Evolutionary conservation across 2,888 invertebrate genomes (phyloP).

Genomic region (Malthinus flaveolus): DNA sequence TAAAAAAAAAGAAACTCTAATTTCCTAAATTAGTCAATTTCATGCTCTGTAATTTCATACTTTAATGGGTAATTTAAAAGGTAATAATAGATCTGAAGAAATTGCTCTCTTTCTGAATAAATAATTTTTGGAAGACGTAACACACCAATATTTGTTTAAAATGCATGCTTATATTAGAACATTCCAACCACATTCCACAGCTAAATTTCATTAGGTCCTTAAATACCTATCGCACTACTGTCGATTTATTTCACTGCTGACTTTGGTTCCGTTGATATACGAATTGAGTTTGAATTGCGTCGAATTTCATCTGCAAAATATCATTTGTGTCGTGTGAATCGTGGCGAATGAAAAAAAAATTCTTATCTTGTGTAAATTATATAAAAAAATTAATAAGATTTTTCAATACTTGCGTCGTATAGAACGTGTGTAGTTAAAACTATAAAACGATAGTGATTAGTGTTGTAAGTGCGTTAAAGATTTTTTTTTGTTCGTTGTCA

Average conservation of each 20-base stretch:
- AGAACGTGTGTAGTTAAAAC: too few species aligned
- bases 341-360: constrained; percentile 5
- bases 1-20: too few species aligned
- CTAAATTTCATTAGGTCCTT: constrained; percentile 21
- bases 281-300: constrained; percentile 59
- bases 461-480: too few species aligned
- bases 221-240: constrained; percentile 30
- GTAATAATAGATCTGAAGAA: neutral
- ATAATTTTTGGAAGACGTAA: neutral
- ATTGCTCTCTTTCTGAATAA: neutral
- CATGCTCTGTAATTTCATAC: neutral
- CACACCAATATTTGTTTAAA: constrained; percentile 4
- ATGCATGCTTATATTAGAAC: constrained; percentile 21
- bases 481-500: neutral
- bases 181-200: constrained; percentile 30
- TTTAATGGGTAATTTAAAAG: too few species aligned
- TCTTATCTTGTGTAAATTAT: neutral
- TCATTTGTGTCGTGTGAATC: constrained; percentile 24
- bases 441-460: too few species aligned
- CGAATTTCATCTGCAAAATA: constrained; percentile 60
- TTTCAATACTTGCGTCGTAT: too few species aligned
- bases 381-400: neutral
- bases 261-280: constrained; percentile 65
- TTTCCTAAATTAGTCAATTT: neutral
- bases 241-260: constrained; percentile 54